Evolutionary conservation across 2,797 vertebrate species (phyloP).

Genomic region (Apodemus agrarius): DNA sequence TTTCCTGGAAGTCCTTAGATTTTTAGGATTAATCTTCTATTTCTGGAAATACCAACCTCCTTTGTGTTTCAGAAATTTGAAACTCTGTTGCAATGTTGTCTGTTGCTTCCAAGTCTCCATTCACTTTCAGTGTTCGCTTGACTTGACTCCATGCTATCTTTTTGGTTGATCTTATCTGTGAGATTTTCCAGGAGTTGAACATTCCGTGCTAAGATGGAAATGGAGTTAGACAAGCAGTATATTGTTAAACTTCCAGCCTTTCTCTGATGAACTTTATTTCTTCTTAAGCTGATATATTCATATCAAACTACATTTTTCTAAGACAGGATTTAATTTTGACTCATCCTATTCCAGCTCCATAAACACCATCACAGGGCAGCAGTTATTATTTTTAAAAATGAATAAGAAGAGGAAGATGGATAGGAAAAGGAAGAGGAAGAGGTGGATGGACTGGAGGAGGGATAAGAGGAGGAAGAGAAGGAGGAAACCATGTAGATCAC

Average conservation of each 20-base stretch:
- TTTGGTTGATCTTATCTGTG: not conserved
- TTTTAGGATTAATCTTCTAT: not conserved
- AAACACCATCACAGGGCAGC: not conserved
- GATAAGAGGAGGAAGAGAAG: not conserved
- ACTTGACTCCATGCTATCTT: not conserved
- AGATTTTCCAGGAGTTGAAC: not conserved
- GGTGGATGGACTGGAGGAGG: not conserved
- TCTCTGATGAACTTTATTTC: not conserved
- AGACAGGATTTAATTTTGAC: not conserved
- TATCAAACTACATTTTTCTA: not conserved
- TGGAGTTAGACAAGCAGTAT: not conserved
- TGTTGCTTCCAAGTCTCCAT: not conserved
- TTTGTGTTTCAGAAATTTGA: conserved; percentile 12
- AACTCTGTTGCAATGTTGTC: not conserved
- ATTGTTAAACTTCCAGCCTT: not conserved
- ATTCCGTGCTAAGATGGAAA: not conserved
- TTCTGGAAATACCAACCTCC: not conserved
- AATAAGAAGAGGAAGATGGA: not conserved
- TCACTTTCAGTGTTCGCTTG: not conserved
- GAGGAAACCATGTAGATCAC: not conserved
- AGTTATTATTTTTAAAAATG: not conserved
- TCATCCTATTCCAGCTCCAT: not conserved
- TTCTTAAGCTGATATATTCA: not conserved
- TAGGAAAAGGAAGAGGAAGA: not conserved
- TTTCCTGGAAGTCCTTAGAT: not conserved